Evolutionary conservation across 2,888 invertebrate genomes (phyloP).

Genomic region (Lochmaea crataegi): DNA sequence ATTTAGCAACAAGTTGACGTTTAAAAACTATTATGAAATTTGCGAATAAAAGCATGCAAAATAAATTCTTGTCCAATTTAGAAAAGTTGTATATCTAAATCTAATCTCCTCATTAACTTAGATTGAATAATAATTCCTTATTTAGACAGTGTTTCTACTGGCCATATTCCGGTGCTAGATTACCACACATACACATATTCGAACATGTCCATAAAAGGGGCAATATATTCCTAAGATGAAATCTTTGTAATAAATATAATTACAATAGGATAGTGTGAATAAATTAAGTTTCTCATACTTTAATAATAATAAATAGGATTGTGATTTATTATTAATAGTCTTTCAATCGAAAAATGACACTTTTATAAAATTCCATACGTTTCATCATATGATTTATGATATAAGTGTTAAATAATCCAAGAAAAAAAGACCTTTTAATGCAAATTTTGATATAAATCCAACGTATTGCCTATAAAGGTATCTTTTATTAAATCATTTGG

Average conservation of each 20-base stretch:
- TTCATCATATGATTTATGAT: too few relatives aligned
- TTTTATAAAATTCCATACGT: too few relatives aligned
- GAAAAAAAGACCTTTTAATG: too few relatives aligned
- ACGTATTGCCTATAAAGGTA: too few relatives aligned
- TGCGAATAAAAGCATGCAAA: conserved; percentile 5
- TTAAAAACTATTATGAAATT: neutral
- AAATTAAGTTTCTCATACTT: neutral
- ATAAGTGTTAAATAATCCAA: too few relatives aligned
- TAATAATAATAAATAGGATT: too few relatives aligned
- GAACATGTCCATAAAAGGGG: conserved; percentile 6
- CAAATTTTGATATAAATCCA: too few relatives aligned
- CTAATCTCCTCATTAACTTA: neutral
- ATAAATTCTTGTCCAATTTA: conserved; percentile 1
- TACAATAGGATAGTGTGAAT: neutral
- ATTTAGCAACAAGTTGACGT: neutral
- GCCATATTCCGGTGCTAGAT: conserved; percentile 8
- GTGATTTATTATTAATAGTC: too few relatives aligned
- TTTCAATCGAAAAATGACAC: too few relatives aligned
- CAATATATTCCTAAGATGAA: neutral
- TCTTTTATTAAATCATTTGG: too few relatives aligned
- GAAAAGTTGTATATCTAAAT: conserved; percentile 12
- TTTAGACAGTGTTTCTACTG: neutral
- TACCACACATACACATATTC: conserved; percentile 5
- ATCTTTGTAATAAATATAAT: neutral
- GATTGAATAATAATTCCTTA: conserved; percentile 13